Conservation (phyloP, 1,140 invertebrate species). For the Kradibia gibbosae region DNA sequence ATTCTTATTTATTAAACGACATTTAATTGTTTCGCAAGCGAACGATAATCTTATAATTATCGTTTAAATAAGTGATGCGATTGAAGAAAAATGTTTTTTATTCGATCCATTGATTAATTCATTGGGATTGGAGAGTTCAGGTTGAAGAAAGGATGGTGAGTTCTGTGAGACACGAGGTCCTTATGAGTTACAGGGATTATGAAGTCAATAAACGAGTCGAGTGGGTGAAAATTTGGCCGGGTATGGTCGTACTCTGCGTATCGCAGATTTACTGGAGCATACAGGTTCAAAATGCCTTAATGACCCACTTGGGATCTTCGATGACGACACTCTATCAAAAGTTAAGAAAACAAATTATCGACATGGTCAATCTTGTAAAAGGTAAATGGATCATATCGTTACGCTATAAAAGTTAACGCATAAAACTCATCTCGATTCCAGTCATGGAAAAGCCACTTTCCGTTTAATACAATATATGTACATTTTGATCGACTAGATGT, state of each 20-base stretch:
- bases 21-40: no score
- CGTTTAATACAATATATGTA: no score
- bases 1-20: no score
- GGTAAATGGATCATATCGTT: conserved; percentile 50
- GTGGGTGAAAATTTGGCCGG: conserved; percentile 90
- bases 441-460: no score
- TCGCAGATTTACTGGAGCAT: conserved; percentile 92
- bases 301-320: conserved; percentile 73
- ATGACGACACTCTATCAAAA: conserved; percentile 74
- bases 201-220: conserved; percentile 76
- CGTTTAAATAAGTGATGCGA: no score
- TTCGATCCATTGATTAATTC: background rate
- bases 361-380: conserved; percentile 75
- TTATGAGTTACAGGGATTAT: conserved; percentile 82
- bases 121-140: conserved; percentile 55
- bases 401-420: no score
- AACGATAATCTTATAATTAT: no score
- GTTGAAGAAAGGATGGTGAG: conserved; percentile 89
- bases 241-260: conserved; percentile 90
- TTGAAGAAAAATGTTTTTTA: no score
- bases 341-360: conserved; percentile 76
- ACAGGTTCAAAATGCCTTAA: conserved; percentile 81
- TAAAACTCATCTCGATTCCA: no score
- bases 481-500: no score
- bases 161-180: conserved; percentile 82